A percentile compares a stretch with the other conserved stretches of the same genome.
These are phyloP conservation scores for Oscheius onirici DNA, from an alignment of 2,888 invertebrate genomes.

Conservation along the genomic window DNA sequence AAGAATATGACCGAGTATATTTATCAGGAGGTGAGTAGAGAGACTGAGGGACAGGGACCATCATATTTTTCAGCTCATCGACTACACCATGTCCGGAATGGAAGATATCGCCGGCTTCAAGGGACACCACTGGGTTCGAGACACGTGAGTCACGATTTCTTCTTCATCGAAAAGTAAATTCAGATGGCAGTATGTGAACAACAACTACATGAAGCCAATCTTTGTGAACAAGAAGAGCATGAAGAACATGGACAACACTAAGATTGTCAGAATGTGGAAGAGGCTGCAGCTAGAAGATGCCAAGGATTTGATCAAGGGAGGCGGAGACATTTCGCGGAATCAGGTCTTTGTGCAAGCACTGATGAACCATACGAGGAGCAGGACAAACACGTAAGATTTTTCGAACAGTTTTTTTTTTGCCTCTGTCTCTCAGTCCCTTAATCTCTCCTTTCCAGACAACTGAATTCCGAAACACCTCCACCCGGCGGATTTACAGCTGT, in stretches of 20 bases:
- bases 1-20: conserved; percentile 97
- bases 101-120: conserved; percentile 70
- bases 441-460: not conserved
- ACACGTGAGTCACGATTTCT: conserved; percentile 48
- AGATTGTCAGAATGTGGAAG: conserved; percentile 60
- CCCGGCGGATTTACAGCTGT: conserved; percentile 21
- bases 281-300: conserved; percentile 50
- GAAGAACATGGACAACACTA: conserved; percentile 61
- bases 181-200: conserved; percentile 53
- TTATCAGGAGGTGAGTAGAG: conserved; percentile 60
- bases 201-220: conserved; percentile 52
- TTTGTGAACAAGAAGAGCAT: conserved; percentile 58
- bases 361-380: conserved; percentile 55
- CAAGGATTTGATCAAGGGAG: conserved; percentile 39
- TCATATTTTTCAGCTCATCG: conserved; percentile 50
- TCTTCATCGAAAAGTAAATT: not conserved
- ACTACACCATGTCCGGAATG: conserved; percentile 69
- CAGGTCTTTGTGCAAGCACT: conserved; percentile 54
- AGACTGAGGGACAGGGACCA: too few species aligned
- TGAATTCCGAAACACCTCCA: not conserved
- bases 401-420: too few species aligned
- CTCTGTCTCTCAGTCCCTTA: too few species aligned
- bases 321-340: conserved; percentile 49
- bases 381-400: conserved; percentile 41
- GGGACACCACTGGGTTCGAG: conserved; percentile 67